Evolutionary conservation across 1,140 invertebrate genomes (phyloP).

Genomic region (Orchestia grillus): DNA sequence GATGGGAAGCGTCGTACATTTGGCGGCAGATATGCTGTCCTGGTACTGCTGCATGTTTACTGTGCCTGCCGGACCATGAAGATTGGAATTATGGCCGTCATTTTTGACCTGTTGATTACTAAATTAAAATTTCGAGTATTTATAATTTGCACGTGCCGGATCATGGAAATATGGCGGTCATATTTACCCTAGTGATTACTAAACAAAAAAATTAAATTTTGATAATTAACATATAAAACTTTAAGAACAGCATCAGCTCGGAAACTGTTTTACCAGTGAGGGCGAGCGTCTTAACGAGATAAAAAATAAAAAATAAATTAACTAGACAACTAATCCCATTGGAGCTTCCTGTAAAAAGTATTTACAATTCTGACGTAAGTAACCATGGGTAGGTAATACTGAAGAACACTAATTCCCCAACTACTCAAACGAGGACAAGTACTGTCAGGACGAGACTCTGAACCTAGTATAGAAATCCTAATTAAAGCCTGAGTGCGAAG

Average conservation of each 20-base stretch:
- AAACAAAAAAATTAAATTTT: too few species aligned
- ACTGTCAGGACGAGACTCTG: background rate
- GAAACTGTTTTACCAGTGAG: background rate
- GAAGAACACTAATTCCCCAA: background rate
- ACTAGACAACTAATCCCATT: background rate
- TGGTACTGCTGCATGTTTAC: slow-evolving; percentile 32
- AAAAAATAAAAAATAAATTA: background rate
- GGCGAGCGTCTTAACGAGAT: background rate
- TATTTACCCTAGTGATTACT: too few species aligned
- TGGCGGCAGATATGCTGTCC: background rate
- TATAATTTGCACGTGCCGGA: too few species aligned
- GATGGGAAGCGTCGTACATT: background rate
- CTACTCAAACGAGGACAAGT: background rate
- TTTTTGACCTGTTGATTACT: too few species aligned
- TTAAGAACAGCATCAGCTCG: background rate
- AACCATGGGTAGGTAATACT: background rate
- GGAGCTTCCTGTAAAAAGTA: background rate
- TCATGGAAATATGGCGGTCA: too few species aligned
- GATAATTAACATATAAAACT: background rate
- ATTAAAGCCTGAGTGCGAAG: background rate
- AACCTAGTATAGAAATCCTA: background rate
- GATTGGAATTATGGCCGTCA: too few species aligned
- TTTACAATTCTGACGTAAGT: background rate
- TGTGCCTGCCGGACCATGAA: background rate
- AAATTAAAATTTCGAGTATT: too few species aligned